Evolutionary conservation across 2,888 invertebrate genomes (phyloP).

Genomic region (Aphodius sticticus): DNA sequence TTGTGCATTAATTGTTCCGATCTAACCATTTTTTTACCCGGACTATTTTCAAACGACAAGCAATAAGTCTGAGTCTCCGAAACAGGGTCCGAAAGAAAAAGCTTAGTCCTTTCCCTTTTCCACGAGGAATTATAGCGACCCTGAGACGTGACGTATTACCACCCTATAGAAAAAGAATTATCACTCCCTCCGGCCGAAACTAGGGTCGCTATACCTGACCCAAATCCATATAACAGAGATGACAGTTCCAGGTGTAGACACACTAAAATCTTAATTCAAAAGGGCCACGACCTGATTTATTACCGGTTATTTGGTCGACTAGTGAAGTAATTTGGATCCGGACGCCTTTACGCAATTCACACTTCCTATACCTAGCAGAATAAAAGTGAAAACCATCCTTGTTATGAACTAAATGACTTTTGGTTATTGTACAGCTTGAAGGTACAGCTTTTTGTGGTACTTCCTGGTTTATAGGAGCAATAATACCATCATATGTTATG

Average conservation of each 20-base stretch:
- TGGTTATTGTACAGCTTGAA: neutral
- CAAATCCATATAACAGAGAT: constrained; percentile 21
- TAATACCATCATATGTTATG: neutral
- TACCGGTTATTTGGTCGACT: neutral
- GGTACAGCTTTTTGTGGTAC: neutral
- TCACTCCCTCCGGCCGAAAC: constrained; percentile 10
- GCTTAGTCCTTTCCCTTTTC: constrained; percentile 20
- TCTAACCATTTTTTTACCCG: no score
- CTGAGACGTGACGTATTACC: constrained; percentile 20
- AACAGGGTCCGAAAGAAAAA: constrained; percentile 15
- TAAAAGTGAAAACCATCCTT: constrained; percentile 15
- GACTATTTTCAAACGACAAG: no score
- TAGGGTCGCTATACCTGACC: constrained; percentile 18
- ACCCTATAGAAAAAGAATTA: constrained; percentile 21
- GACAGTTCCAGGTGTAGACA: constrained; percentile 22
- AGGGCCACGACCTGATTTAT: constrained; percentile 12
- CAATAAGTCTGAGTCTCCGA: neutral
- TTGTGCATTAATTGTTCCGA: no score
- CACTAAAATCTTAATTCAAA: constrained; percentile 24
- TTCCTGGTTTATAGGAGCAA: neutral
- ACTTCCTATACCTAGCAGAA: constrained; percentile 1
- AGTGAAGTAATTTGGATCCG: neutral
- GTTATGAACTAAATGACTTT: constrained; percentile 6
- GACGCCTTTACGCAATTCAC: neutral
- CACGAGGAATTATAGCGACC: constrained; percentile 18